Base-by-base conservation (phyloP, 2,888 invertebrate species). In the Pimpla rufipes region DNA sequence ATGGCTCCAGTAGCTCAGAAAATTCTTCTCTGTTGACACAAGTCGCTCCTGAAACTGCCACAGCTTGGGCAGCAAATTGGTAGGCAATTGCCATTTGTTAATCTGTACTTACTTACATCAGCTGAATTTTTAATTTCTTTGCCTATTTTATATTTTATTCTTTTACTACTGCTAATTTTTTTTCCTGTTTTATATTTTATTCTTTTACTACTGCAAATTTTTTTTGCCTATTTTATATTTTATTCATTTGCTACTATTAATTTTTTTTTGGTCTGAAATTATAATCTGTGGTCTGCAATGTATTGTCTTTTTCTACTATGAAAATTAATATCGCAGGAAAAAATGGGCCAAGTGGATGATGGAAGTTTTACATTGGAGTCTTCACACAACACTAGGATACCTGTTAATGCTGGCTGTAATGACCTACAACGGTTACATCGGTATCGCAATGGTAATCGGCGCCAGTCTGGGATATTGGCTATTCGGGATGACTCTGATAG, bases 351-450 rank as follows among this genome's bases (percentile, higher is more conserved):
- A 94, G 90, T 90, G 92, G 84, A 92, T 87, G 92, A 85, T 95
- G 92, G 92, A 93, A 92, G 93, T 95, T 47, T 78, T 93, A 59
- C 94, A 95, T 85, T 95, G 95, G 94, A 91, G 94, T 85, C 77
- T 93, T 59, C 95, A 95, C 90, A 95, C 95, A 88, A 93, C 94
- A 83, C 94, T 96, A 64, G 96, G 96, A 35, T 96, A 96, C 92
- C 91, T 96, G 71, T 93, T 97, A 35, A 97, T 97, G 96, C 91
- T 97, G 85, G 94, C 95, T 35, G 95, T 96, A n/a, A 97, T 97
- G 97, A 92, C 95, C 13, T 97, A 95, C 93, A 96, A 96, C 93
- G 95, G 95, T 35, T 96, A 96, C 89, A 93, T 97, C 76, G 94
- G 95, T 81, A 93, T 96, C 67, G 95, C 96, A 11, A 94, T 96